phyloP scores from a whole-genome alignment of 2,113 vertebrate species.

The Corydoras sp. region DNA sequence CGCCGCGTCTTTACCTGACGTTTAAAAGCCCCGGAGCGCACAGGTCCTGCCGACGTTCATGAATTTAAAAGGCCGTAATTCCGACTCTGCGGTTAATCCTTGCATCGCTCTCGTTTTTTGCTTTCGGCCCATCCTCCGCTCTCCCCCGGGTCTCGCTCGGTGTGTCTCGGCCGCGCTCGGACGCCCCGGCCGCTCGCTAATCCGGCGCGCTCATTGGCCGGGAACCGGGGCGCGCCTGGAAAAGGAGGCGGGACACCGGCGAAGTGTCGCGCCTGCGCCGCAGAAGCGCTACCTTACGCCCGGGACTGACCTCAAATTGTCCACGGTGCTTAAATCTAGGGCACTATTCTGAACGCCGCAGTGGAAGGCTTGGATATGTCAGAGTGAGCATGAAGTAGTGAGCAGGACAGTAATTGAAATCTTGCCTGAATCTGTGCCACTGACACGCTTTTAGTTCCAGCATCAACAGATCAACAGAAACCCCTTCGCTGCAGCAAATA shows the following conservation, averaged over 20 bases:
- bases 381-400: background rate
- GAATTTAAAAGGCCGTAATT: background rate
- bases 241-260: background rate
- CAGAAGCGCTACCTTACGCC: background rate
- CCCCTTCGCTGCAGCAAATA: background rate
- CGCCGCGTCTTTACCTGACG: background rate
- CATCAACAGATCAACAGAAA: background rate
- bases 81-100: background rate
- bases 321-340: background rate
- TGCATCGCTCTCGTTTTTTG: background rate
- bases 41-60: background rate
- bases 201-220: conserved; percentile 38
- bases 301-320: background rate
- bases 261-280: conserved; percentile 29
- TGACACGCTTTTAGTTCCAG: conserved; percentile 1
- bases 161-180: conserved; percentile 21
- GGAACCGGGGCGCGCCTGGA: conserved; percentile 38
- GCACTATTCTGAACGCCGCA: background rate
- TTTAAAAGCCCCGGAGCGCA: background rate
- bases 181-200: conserved; percentile 11
- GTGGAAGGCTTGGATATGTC: background rate
- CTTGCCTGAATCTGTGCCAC: background rate
- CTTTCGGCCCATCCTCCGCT: background rate
- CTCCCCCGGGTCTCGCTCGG: conserved; percentile 1
- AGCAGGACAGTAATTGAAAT: background rate